Evolutionary conservation across 1,140 invertebrate species (phyloP).

Genomic region (Drosophila subobscura): DNA sequence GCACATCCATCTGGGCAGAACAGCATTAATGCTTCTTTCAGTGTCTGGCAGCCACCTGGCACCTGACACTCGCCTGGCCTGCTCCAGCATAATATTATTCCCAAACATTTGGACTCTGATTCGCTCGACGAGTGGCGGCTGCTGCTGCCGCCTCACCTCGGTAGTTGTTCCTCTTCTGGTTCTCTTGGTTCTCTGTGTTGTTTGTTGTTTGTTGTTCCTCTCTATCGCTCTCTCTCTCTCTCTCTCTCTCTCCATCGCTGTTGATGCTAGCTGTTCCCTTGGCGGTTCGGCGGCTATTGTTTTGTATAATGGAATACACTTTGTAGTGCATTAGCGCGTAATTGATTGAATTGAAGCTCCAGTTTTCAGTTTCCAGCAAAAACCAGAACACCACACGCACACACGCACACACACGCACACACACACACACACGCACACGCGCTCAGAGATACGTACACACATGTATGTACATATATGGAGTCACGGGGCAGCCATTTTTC

Average conservation of each 20-base stretch:
- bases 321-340: slow-evolving; percentile 64
- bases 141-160: too few relatives aligned
- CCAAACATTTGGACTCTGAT: slow-evolving; percentile 10
- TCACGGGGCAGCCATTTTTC: slow-evolving; percentile 50
- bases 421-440: slow-evolving; percentile 2
- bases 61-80: too few relatives aligned
- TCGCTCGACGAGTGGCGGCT: slow-evolving; percentile 10
- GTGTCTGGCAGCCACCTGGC: not conserved
- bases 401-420: not conserved
- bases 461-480: slow-evolving; percentile 4
- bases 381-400: slow-evolving; percentile 8
- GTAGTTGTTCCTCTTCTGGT: not conserved
- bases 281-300: slow-evolving; percentile 36
- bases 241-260: not conserved
- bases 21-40: not conserved
- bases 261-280: not conserved
- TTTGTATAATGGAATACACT: slow-evolving; percentile 45
- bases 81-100: slow-evolving; percentile 1
- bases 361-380: slow-evolving; percentile 22
- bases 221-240: too few relatives aligned
- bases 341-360: slow-evolving; percentile 70
- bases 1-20: too few relatives aligned
- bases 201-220: too few relatives aligned
- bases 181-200: too few relatives aligned
- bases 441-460: not conserved